Conservation (phyloP, 2,797 vertebrate species). For the Botia almorhae region DNA sequence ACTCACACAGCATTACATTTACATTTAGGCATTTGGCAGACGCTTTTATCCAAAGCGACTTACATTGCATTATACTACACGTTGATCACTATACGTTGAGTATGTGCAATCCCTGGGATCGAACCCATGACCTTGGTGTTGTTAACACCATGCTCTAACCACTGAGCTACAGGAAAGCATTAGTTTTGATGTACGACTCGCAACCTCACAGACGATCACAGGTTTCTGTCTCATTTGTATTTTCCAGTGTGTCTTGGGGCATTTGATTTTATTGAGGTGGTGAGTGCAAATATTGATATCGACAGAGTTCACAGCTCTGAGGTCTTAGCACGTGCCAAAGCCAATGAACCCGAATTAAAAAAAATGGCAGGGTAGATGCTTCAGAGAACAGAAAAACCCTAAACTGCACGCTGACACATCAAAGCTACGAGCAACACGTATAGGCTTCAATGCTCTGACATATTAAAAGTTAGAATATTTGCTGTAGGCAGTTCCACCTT, state of each 20-base stretch:
- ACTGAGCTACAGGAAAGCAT: too few relatives aligned
- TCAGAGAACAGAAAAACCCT: not conserved
- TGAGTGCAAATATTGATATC: slow-evolving; percentile 26
- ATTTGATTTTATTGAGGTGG: slow-evolving; percentile 23
- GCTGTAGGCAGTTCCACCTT: not conserved
- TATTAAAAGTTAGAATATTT: slow-evolving; percentile 4
- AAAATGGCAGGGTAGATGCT: not conserved
- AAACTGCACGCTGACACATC: slow-evolving; percentile 13
- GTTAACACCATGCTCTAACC: too few relatives aligned
- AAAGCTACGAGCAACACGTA: slow-evolving; percentile 8
- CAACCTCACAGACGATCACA: not conserved
- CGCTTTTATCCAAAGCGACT: too few relatives aligned
- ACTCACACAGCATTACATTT: slow-evolving; percentile 38
- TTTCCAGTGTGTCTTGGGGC: slow-evolving; percentile 15
- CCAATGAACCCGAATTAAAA: slow-evolving; percentile 7
- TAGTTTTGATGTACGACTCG: not conserved
- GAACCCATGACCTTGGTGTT: too few relatives aligned
- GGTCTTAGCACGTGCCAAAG: not conserved
- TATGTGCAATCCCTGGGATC: too few relatives aligned
- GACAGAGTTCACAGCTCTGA: slow-evolving; percentile 21
- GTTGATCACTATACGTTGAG: too few relatives aligned
- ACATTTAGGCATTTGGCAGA: too few relatives aligned
- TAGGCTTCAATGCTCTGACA: not conserved
- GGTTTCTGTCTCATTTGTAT: slow-evolving; percentile 13
- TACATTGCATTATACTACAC: too few relatives aligned